These are phyloP conservation scores for Aproaerema taeniolella DNA, from an alignment of 2,888 invertebrate genomes.

Conservation along the genomic window DNA sequence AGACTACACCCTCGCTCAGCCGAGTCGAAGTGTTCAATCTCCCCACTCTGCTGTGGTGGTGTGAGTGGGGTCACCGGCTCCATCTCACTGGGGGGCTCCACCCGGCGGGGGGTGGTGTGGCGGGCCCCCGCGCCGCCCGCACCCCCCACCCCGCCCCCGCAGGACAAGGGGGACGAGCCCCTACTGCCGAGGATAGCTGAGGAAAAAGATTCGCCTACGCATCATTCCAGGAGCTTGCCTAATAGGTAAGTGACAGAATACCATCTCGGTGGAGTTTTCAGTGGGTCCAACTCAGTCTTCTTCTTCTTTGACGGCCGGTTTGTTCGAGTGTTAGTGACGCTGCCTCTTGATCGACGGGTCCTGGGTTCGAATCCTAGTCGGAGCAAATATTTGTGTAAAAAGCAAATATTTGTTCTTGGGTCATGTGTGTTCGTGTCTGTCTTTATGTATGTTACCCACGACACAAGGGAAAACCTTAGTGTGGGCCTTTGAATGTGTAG, in stretches of 20 bases:
- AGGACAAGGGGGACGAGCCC: slow-evolving; percentile 53
- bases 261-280: background rate
- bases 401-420: too few relatives aligned
- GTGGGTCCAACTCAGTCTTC: background rate
- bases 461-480: too few relatives aligned
- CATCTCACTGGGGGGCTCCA: slow-evolving; percentile 31
- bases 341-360: too few relatives aligned
- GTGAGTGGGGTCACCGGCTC: slow-evolving; percentile 33
- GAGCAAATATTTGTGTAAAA: too few relatives aligned
- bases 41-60: slow-evolving; percentile 84
- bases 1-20: slow-evolving; percentile 93
- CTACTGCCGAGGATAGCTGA: slow-evolving; percentile 90
- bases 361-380: too few relatives aligned
- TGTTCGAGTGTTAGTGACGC: too few relatives aligned
- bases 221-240: slow-evolving; percentile 53
- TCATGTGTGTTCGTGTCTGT: too few relatives aligned
- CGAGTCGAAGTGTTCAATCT: slow-evolving; percentile 89
- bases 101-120: slow-evolving; percentile 40
- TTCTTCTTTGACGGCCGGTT: too few relatives aligned
- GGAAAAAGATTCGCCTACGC: slow-evolving; percentile 90
- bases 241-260: too few relatives aligned
- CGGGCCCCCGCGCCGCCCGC: slow-evolving; percentile 41
- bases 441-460: too few relatives aligned
- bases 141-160: slow-evolving; percentile 55
- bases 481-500: too few relatives aligned